Evolutionary conservation across 2,113 vertebrate species (phyloP).

Genomic region (Channa maculata): DNA sequence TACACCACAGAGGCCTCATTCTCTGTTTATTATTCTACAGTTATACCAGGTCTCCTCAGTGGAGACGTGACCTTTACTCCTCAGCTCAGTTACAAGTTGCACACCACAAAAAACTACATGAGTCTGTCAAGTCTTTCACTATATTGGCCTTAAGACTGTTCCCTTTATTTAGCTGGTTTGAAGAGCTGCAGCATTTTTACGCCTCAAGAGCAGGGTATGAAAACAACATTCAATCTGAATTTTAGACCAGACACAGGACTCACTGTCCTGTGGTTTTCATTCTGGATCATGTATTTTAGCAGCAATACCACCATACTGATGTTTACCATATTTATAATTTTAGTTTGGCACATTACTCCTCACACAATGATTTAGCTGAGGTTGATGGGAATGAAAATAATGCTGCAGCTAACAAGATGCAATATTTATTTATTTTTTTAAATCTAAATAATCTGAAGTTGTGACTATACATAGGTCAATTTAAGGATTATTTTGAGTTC

Average conservation of each 20-base stretch:
- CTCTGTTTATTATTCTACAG: constrained; percentile 74
- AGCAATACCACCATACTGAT: too few species aligned
- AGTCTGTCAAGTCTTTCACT: constrained; percentile 47
- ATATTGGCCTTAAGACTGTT: constrained; percentile 32
- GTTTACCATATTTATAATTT: too few species aligned
- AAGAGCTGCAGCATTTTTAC: constrained; percentile 17
- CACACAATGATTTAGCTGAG: too few species aligned
- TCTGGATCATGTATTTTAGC: too few species aligned
- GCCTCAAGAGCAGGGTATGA: background rate
- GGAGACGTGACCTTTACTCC: constrained; percentile 69
- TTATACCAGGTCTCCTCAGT: constrained; percentile 49
- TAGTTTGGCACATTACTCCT: too few species aligned
- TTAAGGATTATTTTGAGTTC: too few species aligned
- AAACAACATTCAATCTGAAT: constrained; percentile 14
- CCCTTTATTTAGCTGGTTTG: constrained; percentile 27
- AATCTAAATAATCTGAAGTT: too few species aligned
- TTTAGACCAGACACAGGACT: constrained; percentile 2
- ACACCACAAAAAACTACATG: constrained; percentile 48
- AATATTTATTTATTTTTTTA: too few species aligned
- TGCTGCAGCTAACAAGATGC: too few species aligned
- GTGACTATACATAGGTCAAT: too few species aligned
- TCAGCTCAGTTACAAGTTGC: constrained; percentile 48
- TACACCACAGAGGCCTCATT: constrained; percentile 38
- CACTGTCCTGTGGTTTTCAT: too few species aligned
- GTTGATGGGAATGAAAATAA: too few species aligned